Percentiles rank a stretch among this genome's conserved stretches.
phyloP scores from a whole-genome alignment of 2,888 invertebrate species.

The Andrena camellia region DNA sequence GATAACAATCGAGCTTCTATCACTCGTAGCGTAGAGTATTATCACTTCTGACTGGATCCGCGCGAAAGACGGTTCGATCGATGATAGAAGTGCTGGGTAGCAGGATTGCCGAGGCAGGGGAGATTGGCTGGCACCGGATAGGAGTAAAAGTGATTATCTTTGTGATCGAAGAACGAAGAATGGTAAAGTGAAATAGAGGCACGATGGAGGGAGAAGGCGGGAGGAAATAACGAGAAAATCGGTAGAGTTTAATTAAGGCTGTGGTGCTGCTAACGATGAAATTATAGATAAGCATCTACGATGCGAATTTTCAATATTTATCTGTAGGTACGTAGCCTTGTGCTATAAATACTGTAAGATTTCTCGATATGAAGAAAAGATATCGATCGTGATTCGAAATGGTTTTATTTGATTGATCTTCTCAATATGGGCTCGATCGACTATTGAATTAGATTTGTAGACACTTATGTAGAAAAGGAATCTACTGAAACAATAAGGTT shows the following conservation, averaged over 20 bases:
- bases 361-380: too few relatives aligned
- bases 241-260: neutral
- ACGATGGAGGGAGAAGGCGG: neutral
- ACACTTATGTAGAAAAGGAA: neutral
- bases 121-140: constrained; percentile 23
- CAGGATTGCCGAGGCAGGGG: constrained; percentile 22
- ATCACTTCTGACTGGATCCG: constrained; percentile 32
- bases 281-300: neutral
- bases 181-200: neutral
- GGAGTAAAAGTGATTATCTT: constrained; percentile 38
- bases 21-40: constrained; percentile 13
- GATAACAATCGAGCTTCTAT: constrained; percentile 53
- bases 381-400: too few relatives aligned
- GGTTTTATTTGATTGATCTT: too few relatives aligned
- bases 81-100: constrained; percentile 26
- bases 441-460: neutral
- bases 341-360: too few relatives aligned
- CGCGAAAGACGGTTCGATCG: constrained; percentile 63
- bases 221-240: neutral
- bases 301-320: neutral
- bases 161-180: constrained; percentile 5
- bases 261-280: neutral
- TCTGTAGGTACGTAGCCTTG: neutral
- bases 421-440: neutral
- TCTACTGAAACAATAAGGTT: neutral